These are phyloP conservation scores for Bucorvus abyssinicus DNA, from an alignment of 2,797 vertebrate species.

Conservation along the genomic window DNA sequence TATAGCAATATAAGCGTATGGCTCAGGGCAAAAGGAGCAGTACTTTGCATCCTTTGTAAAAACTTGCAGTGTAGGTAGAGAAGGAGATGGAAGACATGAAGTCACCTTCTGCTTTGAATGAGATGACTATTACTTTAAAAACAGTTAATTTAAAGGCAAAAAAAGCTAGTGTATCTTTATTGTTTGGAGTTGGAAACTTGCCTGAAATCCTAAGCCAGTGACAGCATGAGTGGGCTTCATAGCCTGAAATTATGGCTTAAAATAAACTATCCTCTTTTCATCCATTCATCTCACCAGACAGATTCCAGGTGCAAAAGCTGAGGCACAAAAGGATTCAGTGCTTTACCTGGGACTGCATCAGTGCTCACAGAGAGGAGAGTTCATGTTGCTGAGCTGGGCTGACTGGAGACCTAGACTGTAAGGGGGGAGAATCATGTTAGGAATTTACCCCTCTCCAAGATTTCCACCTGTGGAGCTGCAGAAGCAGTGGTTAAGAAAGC, in stretches of 20 bases:
- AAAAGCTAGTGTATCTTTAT: not conserved
- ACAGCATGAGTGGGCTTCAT: constrained; percentile 11
- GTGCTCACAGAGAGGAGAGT: not conserved
- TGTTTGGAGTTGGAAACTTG: constrained; percentile 10
- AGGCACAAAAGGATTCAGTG: not conserved
- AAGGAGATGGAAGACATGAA: not conserved
- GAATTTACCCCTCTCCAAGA: not conserved
- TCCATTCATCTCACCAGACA: not conserved
- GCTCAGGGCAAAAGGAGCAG: not conserved
- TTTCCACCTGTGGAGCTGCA: not conserved
- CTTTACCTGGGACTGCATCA: not conserved
- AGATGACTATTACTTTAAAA: not conserved
- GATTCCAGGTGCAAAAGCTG: not conserved
- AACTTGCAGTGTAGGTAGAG: not conserved
- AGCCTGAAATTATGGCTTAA: not conserved
- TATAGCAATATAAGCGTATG: not conserved
- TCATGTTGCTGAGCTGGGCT: not conserved
- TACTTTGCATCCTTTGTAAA: not conserved
- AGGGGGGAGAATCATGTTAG: not conserved
- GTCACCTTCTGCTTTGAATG: not conserved
- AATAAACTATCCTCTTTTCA: constrained; percentile 1
- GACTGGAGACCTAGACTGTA: not conserved
- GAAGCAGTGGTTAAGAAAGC: not conserved
- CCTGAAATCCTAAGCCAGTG: not conserved
- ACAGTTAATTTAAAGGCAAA: not conserved